Evolutionary conservation across 2,888 invertebrate species (phyloP).

Genomic region (Leptogaster cylindrica): DNA sequence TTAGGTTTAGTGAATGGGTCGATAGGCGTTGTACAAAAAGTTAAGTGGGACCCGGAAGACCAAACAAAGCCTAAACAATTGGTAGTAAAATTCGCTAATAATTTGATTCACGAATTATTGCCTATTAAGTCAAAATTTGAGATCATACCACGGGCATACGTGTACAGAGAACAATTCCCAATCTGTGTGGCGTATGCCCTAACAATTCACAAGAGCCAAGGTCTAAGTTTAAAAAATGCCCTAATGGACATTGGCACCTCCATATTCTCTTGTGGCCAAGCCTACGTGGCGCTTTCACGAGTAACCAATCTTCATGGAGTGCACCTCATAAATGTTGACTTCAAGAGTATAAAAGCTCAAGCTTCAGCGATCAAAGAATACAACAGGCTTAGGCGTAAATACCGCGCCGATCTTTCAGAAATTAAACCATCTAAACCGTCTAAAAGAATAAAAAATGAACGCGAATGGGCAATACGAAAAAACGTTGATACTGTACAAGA

Average conservation of each 20-base stretch:
- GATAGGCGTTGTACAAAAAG: conserved; percentile 9
- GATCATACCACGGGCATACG: conserved; percentile 7
- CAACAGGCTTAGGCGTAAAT: conserved; percentile 7
- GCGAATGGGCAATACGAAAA: conserved; percentile 9
- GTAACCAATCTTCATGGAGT: conserved; percentile 7
- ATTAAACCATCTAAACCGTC: background rate
- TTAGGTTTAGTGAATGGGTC: conserved; percentile 6
- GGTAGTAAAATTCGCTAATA: conserved; percentile 6
- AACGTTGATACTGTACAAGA: background rate
- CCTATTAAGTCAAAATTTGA: conserved; percentile 9
- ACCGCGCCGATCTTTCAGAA: conserved; percentile 9
- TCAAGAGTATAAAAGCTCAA: conserved; percentile 9
- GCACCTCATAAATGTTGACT: conserved; percentile 9
- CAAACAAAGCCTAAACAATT: conserved; percentile 7
- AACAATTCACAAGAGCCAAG: conserved; percentile 9
- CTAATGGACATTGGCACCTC: conserved; percentile 4
- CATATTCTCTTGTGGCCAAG: conserved; percentile 9
- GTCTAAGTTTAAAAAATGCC: conserved; percentile 7
- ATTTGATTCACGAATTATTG: conserved; percentile 9
- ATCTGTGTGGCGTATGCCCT: conserved; percentile 9
- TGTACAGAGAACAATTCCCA: conserved; percentile 9
- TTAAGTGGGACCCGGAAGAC: background rate
- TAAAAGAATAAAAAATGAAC: conserved; percentile 7
- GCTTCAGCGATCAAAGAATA: conserved; percentile 5
- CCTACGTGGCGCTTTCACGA: conserved; percentile 7